Evolutionary conservation across 2,888 invertebrate genomes (phyloP).

Genomic region (Protodeltote pygarga): DNA sequence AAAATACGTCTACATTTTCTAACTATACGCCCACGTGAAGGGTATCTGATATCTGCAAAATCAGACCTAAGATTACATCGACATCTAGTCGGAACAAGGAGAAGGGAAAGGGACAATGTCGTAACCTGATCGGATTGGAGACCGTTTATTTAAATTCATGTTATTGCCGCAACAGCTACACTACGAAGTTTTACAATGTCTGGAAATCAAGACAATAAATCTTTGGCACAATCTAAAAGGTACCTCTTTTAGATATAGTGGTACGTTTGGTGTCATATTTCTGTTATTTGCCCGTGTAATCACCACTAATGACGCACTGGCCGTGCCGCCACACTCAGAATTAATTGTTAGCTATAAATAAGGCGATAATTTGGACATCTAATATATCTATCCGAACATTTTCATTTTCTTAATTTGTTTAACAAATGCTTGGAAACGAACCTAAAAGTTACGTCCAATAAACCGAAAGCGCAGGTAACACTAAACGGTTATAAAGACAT

Average conservation of each 20-base stretch:
- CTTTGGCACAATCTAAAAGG: slow-evolving; percentile 40
- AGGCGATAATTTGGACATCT: slow-evolving; percentile 52
- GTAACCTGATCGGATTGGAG: slow-evolving; percentile 53
- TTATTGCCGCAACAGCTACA: slow-evolving; percentile 45
- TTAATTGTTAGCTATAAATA: slow-evolving; percentile 62
- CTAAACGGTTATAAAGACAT: slow-evolving; percentile 44
- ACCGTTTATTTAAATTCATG: slow-evolving; percentile 53
- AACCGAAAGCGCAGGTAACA: slow-evolving; percentile 44
- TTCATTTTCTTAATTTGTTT: slow-evolving; percentile 45
- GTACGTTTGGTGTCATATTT: slow-evolving; percentile 53
- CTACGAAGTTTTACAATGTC: slow-evolving; percentile 48
- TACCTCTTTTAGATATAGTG: slow-evolving; percentile 40
- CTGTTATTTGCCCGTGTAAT: slow-evolving; percentile 52
- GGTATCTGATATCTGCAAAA: slow-evolving; percentile 47
- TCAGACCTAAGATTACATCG: slow-evolving; percentile 37
- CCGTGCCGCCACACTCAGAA: slow-evolving; percentile 36
- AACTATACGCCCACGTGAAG: slow-evolving; percentile 47
- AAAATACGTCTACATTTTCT: slow-evolving; percentile 61
- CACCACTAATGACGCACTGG: slow-evolving; percentile 47
- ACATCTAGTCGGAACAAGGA: slow-evolving; percentile 41
- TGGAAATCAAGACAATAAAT: slow-evolving; percentile 42
- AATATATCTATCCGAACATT: slow-evolving; percentile 44
- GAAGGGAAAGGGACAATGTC: slow-evolving; percentile 60
- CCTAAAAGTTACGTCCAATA: slow-evolving; percentile 36
- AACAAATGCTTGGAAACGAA: slow-evolving; percentile 30